Evolutionary conservation across 2,113 vertebrate genomes (phyloP).

Genomic region (Thomomys bottae): DNA sequence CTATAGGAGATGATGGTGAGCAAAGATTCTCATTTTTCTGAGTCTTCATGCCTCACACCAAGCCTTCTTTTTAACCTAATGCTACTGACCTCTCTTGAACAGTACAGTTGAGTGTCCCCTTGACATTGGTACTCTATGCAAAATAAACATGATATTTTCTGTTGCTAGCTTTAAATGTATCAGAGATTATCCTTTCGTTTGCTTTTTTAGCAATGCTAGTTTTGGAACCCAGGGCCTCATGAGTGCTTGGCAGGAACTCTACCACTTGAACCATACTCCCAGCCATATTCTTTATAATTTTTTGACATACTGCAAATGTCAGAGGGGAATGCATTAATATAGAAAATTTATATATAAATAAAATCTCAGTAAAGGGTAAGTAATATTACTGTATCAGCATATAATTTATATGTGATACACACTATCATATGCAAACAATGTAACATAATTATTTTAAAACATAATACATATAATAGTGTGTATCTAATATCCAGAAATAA

Average conservation of each 20-base stretch:
- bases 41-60: fast-evolving
- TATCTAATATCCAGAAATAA: too few species aligned
- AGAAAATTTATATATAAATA: too few species aligned
- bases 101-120: neutral
- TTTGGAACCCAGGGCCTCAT: neutral
- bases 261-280: neutral
- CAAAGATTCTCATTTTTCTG: neutral
- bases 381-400: neutral
- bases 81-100: neutral
- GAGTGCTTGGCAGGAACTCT: neutral
- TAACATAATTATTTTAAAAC: neutral
- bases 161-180: neutral
- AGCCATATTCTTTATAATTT: neutral
- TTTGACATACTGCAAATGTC: neutral
- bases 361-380: too few species aligned
- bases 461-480: neutral
- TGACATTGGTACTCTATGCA: neutral
- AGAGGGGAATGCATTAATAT: neutral
- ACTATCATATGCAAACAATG: neutral
- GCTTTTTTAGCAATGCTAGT: neutral
- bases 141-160: neutral
- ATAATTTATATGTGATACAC: neutral
- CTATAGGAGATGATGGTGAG: neutral
- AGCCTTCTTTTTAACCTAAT: too few species aligned
- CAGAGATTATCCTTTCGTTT: neutral